phyloP scores from a whole-genome alignment of 2,113 vertebrate genomes.

The Leptodactylus fuscus region DNA sequence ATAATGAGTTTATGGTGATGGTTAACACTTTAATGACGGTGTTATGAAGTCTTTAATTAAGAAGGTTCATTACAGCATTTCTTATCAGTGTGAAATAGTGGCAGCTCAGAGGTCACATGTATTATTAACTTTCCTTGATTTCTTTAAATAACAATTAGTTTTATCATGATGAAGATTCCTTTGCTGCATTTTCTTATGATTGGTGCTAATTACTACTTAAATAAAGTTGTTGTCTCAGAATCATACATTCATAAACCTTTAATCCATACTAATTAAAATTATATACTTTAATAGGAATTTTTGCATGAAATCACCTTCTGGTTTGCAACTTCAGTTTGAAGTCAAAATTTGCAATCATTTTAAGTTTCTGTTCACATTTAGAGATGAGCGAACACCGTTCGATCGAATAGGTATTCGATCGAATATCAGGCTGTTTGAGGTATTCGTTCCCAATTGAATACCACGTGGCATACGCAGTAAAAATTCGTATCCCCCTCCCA shows the following conservation, averaged over 20 bases:
- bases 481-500: too few relatives aligned
- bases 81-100: neutral
- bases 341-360: too few relatives aligned
- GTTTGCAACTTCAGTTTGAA: neutral
- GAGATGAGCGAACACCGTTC: too few relatives aligned
- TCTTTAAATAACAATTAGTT: neutral
- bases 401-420: too few relatives aligned
- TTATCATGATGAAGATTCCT: slow-evolving; percentile 11
- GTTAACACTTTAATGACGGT: slow-evolving; percentile 60
- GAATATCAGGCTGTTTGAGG: too few relatives aligned
- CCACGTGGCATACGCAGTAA: too few relatives aligned
- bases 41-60: slow-evolving; percentile 64
- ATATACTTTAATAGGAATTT: neutral
- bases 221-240: neutral
- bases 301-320: neutral
- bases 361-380: too few relatives aligned
- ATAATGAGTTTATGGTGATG: slow-evolving; percentile 62
- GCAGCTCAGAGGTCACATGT: neutral
- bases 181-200: neutral
- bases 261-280: neutral
- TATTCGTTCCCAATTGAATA: too few relatives aligned
- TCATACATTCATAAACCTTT: neutral
- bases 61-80: slow-evolving; percentile 57
- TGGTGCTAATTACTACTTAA: slow-evolving; percentile 10
- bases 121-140: slow-evolving; percentile 26